Evolutionary conservation across 2,888 invertebrate genomes (phyloP), one percentile per base, ranked within the genome.

Genomic region (Theodoxus fluviatilis): DNA sequence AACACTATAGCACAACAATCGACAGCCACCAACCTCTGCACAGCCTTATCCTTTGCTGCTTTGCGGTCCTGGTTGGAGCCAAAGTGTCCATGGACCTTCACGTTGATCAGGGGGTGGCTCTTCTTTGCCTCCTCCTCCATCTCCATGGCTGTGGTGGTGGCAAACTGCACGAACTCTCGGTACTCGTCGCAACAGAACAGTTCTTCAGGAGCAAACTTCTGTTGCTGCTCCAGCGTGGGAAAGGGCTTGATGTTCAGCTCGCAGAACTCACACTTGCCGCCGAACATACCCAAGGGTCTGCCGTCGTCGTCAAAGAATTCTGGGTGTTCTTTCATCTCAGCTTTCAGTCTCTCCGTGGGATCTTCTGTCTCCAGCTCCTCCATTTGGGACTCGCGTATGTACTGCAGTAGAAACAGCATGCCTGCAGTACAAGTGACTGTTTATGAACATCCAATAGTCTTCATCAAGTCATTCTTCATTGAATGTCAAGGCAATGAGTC

Each of bases 171-270:
- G 75, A 86, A 86, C 61, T 86, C 82, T 7, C 82, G 74, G 69
- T 86, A 86, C 0, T 83, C 81, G 57, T 81, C 81, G 76, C 86
- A 87, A 73, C 87, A 87, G 73, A 82, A 86, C 25, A 86, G 73
- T 68, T 79, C 75, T 31, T 84, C 82, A n/a, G 86, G 84, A 0
- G 81, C 74, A 15, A 71, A 66, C 38, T 71, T 73, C 63, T 79
- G 74, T 72, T 87, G 86, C 63, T 83, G 80, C 38, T 84, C 83
- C 35, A 85, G 67, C 2, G 82, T 79, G 0, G 86, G 86, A 75
- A 85, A 85, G 0, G 83, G 80, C 69, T 81, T 81, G 28, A 85
- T 80, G 25, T 72, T 65, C 25, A 68, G 66, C 28, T 75, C 76
- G 75, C 87, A 87, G 75, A 86, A 87, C 71, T 86, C 85, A 74